Evolutionary conservation across 1,140 invertebrate genomes (phyloP).

Genomic region (Colletes latitarsis): DNA sequence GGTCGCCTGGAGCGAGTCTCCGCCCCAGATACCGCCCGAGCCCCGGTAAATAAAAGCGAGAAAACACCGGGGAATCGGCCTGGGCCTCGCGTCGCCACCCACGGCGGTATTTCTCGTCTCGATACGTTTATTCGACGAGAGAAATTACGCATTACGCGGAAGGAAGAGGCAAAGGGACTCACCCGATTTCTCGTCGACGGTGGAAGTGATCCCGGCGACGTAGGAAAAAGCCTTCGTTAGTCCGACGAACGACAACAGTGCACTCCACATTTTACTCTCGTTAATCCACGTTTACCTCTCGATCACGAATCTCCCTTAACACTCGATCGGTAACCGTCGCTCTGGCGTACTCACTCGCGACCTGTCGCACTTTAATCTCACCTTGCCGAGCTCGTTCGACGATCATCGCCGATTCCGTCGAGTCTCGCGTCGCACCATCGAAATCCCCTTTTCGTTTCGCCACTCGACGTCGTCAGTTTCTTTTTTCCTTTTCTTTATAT

Average conservation of each 20-base stretch:
- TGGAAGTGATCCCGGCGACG: slow-evolving; percentile 56
- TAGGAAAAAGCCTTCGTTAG: slow-evolving; percentile 68
- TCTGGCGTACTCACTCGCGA: neutral
- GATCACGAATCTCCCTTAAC: slow-evolving; percentile 18
- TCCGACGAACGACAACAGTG: slow-evolving; percentile 74
- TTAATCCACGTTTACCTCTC: slow-evolving; percentile 46
- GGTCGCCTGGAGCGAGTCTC: slow-evolving; percentile 18
- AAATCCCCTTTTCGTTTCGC: neutral
- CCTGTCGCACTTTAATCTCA: neutral
- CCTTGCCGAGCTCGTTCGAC: neutral
- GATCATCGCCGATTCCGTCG: neutral
- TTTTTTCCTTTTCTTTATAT: neutral
- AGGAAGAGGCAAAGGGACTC: slow-evolving; percentile 18
- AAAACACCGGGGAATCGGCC: neutral
- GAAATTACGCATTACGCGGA: neutral
- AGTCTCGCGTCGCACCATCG: slow-evolving; percentile 2
- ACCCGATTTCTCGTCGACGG: slow-evolving; percentile 64
- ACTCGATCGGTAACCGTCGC: too few species aligned
- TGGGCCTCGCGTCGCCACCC: neutral
- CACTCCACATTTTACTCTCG: slow-evolving; percentile 76
- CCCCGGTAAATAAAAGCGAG: slow-evolving; percentile 16
- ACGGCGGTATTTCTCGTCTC: neutral
- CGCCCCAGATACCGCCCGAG: neutral
- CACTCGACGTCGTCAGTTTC: neutral
- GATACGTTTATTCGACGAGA: neutral